phyloP scores from a whole-genome alignment of 2,113 vertebrate species.

The Crotalus viridis region DNA sequence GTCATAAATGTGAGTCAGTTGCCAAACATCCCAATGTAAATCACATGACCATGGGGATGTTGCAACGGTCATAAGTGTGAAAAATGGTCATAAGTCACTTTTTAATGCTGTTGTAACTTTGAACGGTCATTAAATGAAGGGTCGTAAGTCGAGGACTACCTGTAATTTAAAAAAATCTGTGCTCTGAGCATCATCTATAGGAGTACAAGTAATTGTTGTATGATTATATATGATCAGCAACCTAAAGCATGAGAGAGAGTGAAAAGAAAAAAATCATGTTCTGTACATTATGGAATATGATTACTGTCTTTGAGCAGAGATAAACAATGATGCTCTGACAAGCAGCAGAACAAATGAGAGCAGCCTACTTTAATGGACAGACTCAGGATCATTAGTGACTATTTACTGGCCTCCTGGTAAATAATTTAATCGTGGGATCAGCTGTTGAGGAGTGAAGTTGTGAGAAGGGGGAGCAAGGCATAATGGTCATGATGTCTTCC shows the following conservation, averaged over 20 bases:
- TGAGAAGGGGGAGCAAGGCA: neutral
- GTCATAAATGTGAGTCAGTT: neutral
- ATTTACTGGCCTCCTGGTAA: constrained; percentile 38
- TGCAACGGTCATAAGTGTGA: neutral
- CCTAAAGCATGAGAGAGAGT: constrained; percentile 74
- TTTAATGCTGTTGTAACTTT: neutral
- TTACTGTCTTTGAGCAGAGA: constrained; percentile 74
- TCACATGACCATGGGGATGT: neutral
- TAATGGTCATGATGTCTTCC: neutral
- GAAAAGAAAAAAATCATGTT: constrained; percentile 60
- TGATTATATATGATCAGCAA: constrained; percentile 73
- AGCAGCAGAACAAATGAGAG: constrained; percentile 65
- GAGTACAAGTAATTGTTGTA: constrained; percentile 66
- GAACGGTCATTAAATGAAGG: neutral
- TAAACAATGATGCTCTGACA: constrained; percentile 67
- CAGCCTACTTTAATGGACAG: constrained; percentile 55
- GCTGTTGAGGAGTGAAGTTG: constrained; percentile 5
- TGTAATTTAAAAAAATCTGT: constrained; percentile 22
- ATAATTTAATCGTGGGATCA: constrained; percentile 45
- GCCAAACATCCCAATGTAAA: neutral
- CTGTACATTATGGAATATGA: constrained; percentile 70
- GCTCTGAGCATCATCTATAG: constrained; percentile 53
- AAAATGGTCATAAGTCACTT: neutral
- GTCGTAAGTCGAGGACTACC: neutral
- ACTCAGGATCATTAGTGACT: constrained; percentile 50